A percentile compares a stretch with the other conserved stretches of the same genome.
These are phyloP conservation scores for Taenaris catops DNA, from an alignment of 2,888 invertebrate species.

Conservation along the genomic window DNA sequence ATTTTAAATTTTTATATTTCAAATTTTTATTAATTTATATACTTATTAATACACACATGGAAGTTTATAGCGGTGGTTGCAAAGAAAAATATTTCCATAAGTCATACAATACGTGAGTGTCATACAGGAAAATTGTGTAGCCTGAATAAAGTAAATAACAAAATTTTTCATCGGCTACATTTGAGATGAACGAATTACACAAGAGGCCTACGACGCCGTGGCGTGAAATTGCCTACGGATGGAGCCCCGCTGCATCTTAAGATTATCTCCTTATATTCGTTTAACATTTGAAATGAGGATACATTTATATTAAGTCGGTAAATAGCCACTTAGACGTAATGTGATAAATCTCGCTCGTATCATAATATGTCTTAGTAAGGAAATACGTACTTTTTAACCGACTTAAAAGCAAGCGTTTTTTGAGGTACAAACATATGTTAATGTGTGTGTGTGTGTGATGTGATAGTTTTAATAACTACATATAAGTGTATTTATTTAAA, in stretches of 20 bases:
- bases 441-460: too few relatives aligned
- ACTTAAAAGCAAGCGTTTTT: too few relatives aligned
- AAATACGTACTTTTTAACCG: too few relatives aligned
- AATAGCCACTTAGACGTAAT: slow-evolving; percentile 20
- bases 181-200: slow-evolving; percentile 46
- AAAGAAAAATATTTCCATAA: slow-evolving; percentile 1
- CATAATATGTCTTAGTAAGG: too few relatives aligned
- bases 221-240: slow-evolving; percentile 67
- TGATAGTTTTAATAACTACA: too few relatives aligned
- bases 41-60: too few relatives aligned
- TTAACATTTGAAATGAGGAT: slow-evolving; percentile 25
- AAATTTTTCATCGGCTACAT: slow-evolving; percentile 48
- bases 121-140: slow-evolving; percentile 32
- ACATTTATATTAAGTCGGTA: slow-evolving; percentile 21
- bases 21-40: too few relatives aligned
- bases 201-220: slow-evolving; percentile 51
- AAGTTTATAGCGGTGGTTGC: too few relatives aligned
- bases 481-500: too few relatives aligned
- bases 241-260: slow-evolving; percentile 25
- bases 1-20: too few relatives aligned
- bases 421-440: too few relatives aligned
- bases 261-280: slow-evolving; percentile 27
- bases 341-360: slow-evolving; percentile 1
- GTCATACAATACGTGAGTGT: slow-evolving; percentile 10
- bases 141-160: slow-evolving; percentile 44